Conservation (phyloP, 1,140 invertebrate species). For the Tetragonula clypearis region DNA sequence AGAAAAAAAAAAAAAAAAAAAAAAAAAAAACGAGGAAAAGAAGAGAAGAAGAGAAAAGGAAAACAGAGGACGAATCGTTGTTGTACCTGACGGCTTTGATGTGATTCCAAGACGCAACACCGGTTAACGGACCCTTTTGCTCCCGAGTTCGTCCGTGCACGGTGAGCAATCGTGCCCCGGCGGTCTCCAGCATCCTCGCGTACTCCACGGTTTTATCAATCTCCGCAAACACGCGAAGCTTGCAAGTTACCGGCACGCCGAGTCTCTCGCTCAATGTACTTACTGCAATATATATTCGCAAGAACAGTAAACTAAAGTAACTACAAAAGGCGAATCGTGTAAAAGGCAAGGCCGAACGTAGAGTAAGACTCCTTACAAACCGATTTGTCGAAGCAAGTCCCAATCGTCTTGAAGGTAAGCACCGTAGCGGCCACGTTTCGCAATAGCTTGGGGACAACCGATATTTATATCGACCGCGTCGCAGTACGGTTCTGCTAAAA, state of each 20-base stretch:
- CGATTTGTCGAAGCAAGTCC: conserved; percentile 91
- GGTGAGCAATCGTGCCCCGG: conserved; percentile 95
- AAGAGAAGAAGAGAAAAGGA: no score
- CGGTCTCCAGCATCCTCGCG: conserved; percentile 96
- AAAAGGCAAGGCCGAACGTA: not conserved
- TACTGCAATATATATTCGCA: conserved; percentile 60
- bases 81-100: conserved; percentile 94
- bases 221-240: conserved; percentile 95
- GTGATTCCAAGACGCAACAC: conserved; percentile 96
- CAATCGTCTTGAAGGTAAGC: conserved; percentile 98
- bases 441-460: conserved; percentile 98
- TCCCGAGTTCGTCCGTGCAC: conserved; percentile 98
- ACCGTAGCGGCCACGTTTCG: conserved; percentile 93
- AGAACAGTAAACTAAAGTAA: not conserved
- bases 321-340: no score
- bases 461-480: conserved; percentile 99
- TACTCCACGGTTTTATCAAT: conserved; percentile 95
- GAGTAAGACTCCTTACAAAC: conserved; percentile 80
- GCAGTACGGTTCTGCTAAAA: conserved; percentile 92
- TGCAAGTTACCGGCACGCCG: conserved; percentile 95
- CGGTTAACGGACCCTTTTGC: conserved; percentile 97
- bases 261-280: conserved; percentile 84
- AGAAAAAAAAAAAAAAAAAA: no score
- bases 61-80: not conserved
- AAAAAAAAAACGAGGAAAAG: accelerated